phyloP scores from a whole-genome alignment of 2,888 invertebrate species.

The Drosophila mimetica region DNA sequence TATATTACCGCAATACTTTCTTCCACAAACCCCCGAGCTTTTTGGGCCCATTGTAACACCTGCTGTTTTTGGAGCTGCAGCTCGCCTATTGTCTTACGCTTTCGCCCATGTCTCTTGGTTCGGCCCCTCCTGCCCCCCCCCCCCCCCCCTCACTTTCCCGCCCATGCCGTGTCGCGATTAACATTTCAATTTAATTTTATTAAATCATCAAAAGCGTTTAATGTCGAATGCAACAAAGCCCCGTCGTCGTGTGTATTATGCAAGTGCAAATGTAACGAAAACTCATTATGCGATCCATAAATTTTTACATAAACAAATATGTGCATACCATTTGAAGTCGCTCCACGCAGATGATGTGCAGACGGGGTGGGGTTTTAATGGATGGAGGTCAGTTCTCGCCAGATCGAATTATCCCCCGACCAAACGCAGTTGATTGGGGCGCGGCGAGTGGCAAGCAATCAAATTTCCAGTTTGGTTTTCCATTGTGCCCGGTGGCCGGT shows the following conservation, averaged over 20 bases:
- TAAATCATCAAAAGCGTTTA: slow-evolving; percentile 73
- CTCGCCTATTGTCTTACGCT: slow-evolving; percentile 58
- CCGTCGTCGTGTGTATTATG: slow-evolving; percentile 59
- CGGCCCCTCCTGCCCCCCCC: neutral
- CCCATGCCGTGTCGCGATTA: slow-evolving; percentile 59
- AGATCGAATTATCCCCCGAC: slow-evolving; percentile 13
- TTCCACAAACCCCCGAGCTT: neutral
- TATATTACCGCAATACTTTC: neutral
- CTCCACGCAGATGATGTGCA: slow-evolving; percentile 22
- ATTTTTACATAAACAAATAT: slow-evolving; percentile 35
- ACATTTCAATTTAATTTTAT: slow-evolving; percentile 77
- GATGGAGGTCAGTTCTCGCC: slow-evolving; percentile 33
- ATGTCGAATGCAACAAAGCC: slow-evolving; percentile 50
- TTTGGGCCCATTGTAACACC: slow-evolving; percentile 50
- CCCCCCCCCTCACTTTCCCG: slow-evolving; percentile 13
- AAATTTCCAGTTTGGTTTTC: slow-evolving; percentile 5
- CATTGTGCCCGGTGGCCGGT: slow-evolving; percentile 37
- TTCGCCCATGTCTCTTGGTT: slow-evolving; percentile 54
- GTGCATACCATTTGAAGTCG: slow-evolving; percentile 29
- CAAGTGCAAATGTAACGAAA: slow-evolving; percentile 63
- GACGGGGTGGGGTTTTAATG: slow-evolving; percentile 5
- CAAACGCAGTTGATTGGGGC: slow-evolving; percentile 14
- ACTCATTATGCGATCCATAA: slow-evolving; percentile 45
- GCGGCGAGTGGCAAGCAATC: slow-evolving; percentile 19
- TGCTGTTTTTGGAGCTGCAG: slow-evolving; percentile 29